Evolutionary conservation across 2,113 vertebrate species (phyloP), one percentile per base, ranked within the genome.

Genomic region (Alligator sinensis): DNA sequence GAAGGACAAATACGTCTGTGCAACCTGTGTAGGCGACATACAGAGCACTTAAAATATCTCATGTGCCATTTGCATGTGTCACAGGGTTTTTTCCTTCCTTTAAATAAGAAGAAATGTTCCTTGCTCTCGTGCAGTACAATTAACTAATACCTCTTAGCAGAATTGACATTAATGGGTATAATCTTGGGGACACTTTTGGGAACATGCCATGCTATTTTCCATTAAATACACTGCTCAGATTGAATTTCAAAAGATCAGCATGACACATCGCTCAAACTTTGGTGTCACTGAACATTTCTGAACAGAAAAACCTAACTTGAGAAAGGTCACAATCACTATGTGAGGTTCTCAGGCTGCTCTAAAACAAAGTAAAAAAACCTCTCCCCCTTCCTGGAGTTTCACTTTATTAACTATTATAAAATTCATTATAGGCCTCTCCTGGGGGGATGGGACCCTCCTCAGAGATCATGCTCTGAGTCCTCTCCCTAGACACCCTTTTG

Each of bases 51-150:
- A 88, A 97, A 97, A 96, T 96, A 96, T n/a, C 90, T 89, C 87
- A 94, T 92, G 93, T 94, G 92, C 82, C 82, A 95, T 95, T 96
- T 94, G 92, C 93, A 96, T 95, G 84, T 95, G 96, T 97, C 96
- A 96, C 83, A 93, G 86, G 94, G 90, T 82, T 95, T 96, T 93
- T 92, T 96, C 87, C 85, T 82, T 97, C 93, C 92, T 76, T 95
- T 93, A 93, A 95, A 94, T 96, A 96, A 92, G 93, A 96, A 94
- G 87, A 91, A 95, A 82, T 91, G 92, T 96, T 96, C 93, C n/a
- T 96, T 88, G 59, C 47, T 96, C 87, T 78, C 88, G 88, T 92
- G 85, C 88, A 80, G 94, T 93, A 88, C 87, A 90, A 84, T 94
- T 96, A 96, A 93, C 95, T 94, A 95, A 94, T 91, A 93, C 59